phyloP scores from a whole-genome alignment of 2,797 vertebrate genomes.

The Leuciscus waleckii region DNA sequence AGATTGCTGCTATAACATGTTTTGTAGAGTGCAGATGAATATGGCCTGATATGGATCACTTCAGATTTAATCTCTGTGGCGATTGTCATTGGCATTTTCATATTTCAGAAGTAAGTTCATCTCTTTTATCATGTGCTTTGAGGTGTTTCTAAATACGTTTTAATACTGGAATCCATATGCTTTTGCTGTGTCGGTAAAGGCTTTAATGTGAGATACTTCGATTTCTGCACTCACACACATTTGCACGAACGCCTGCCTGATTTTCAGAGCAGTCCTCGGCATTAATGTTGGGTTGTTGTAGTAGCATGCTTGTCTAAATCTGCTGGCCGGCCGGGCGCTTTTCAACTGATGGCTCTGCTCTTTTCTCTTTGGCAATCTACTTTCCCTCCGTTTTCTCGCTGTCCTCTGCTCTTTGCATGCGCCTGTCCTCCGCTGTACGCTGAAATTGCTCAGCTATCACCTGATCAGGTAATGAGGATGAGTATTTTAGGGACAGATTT shows the following conservation, averaged over 20 bases:
- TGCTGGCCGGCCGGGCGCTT: conserved; percentile 33
- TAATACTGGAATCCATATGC: background rate
- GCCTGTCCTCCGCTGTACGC: conserved; percentile 85
- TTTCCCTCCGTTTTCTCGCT: conserved; percentile 47
- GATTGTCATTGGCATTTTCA: conserved; percentile 88
- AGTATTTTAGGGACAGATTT: conserved; percentile 51
- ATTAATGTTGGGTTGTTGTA: background rate
- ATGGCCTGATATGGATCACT: conserved; percentile 90
- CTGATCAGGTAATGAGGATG: conserved; percentile 94
- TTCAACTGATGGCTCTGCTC: conserved; percentile 51
- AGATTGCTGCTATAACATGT: conserved; percentile 37
- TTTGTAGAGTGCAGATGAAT: conserved; percentile 89
- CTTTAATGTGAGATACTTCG: background rate
- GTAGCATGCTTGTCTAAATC: conserved; percentile 41
- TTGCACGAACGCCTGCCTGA: conserved; percentile 3
- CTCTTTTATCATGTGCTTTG: conserved; percentile 5
- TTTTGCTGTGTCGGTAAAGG: background rate
- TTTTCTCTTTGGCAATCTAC: conserved; percentile 43
- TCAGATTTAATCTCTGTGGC: conserved; percentile 90
- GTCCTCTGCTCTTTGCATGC: conserved; percentile 63
- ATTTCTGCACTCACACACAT: background rate
- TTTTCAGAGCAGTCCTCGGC: background rate
- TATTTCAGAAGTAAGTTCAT: conserved; percentile 94
- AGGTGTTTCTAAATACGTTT: background rate
- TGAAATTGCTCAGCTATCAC: conserved; percentile 98